Evolutionary conservation across 1,140 invertebrate genomes (phyloP).

Genomic region (Scylla paramamosain): DNA sequence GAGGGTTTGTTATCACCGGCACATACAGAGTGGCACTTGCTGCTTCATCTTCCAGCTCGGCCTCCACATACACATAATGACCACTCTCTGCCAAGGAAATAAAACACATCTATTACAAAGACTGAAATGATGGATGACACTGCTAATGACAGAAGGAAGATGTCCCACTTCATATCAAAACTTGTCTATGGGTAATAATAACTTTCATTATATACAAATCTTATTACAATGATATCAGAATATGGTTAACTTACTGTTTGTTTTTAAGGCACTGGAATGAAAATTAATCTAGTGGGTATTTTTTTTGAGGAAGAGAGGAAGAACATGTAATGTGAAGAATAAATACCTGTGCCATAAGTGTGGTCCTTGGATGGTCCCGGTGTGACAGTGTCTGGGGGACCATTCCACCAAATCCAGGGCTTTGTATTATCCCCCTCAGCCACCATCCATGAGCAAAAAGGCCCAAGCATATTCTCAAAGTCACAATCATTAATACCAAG

Average conservation of each 20-base stretch:
- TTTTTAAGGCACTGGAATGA: too few species aligned
- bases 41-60: conserved; percentile 36
- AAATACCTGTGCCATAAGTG: conserved; percentile 54
- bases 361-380: conserved; percentile 71
- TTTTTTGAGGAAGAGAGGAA: too few species aligned
- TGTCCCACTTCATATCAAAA: too few species aligned
- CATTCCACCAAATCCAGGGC: conserved; percentile 57
- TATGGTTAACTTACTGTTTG: too few species aligned
- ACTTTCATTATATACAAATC: too few species aligned
- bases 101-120: too few species aligned
- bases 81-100: conserved; percentile 43
- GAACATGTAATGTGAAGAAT: too few species aligned
- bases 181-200: too few species aligned
- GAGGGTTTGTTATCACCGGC: background rate
- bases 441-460: conserved; percentile 58
- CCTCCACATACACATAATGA: conserved; percentile 71
- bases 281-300: too few species aligned
- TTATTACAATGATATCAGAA: too few species aligned
- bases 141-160: too few species aligned
- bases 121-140: too few species aligned
- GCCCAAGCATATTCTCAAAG: conserved; percentile 64
- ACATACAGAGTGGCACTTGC: conserved; percentile 30
- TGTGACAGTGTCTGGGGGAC: conserved; percentile 55
- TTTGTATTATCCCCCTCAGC: conserved; percentile 29
- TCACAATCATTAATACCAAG: conserved; percentile 70